Conservation (phyloP, 2,888 invertebrate species). For the Pherbina coryleti region DNA sequence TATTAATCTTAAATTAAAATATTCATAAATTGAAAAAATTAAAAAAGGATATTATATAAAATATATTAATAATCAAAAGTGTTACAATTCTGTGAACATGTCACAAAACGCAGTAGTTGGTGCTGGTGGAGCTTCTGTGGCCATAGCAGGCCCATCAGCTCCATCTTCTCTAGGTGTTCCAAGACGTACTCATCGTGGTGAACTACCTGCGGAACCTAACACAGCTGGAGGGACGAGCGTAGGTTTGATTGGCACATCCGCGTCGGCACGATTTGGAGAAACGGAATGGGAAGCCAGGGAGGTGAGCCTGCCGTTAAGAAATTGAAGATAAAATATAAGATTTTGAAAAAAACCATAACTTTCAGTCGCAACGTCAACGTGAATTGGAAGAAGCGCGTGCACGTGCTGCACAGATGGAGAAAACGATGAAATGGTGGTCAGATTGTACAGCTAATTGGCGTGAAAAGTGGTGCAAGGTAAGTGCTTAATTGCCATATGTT, state of each 20-base stretch:
- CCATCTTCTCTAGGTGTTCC: slow-evolving; percentile 54
- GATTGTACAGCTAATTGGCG: slow-evolving; percentile 98
- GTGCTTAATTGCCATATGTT: not conserved
- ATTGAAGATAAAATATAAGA: not conserved
- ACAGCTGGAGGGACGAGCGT: slow-evolving; percentile 49
- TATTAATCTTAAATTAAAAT: not conserved
- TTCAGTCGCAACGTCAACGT: slow-evolving; percentile 70
- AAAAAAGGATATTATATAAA: not conserved
- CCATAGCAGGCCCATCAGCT: slow-evolving; percentile 36
- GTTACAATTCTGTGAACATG: slow-evolving; percentile 44
- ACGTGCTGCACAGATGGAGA: slow-evolving; percentile 97
- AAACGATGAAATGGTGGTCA: slow-evolving; percentile 99
- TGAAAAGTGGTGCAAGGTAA: slow-evolving; percentile 93
- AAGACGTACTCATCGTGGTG: slow-evolving; percentile 50
- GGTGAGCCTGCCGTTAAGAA: slow-evolving; percentile 49
- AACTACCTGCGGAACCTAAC: slow-evolving; percentile 50
- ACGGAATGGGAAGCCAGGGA: slow-evolving; percentile 70
- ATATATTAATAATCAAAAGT: not conserved
- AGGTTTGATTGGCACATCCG: slow-evolving; percentile 48
- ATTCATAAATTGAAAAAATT: not conserved
- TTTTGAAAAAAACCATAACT: not conserved
- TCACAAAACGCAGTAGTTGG: slow-evolving; percentile 51
- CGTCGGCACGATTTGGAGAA: slow-evolving; percentile 63
- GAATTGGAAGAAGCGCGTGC: slow-evolving; percentile 96
- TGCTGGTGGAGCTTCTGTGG: slow-evolving; percentile 43